Conservation (phyloP, 2,888 invertebrate genomes). For the Netelia melanura region DNA sequence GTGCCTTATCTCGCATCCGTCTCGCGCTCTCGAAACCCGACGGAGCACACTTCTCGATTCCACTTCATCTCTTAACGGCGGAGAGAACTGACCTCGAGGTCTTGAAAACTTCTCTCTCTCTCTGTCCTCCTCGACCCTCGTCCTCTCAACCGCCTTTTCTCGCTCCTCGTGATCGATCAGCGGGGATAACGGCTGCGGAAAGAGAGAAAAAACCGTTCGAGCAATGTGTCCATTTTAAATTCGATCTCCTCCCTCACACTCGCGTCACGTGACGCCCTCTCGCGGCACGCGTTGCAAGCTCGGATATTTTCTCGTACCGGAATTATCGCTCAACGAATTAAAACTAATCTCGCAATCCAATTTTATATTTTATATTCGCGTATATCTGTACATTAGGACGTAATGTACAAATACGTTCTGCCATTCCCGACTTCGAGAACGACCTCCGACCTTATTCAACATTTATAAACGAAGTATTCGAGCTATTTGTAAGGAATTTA, state of each 20-base stretch:
- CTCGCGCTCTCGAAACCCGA: conserved; percentile 39
- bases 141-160: conserved; percentile 13
- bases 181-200: conserved; percentile 50
- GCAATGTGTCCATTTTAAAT: conserved; percentile 61
- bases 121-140: conserved; percentile 54
- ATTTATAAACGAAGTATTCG: neutral
- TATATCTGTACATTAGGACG: neutral
- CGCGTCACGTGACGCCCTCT: conserved; percentile 50
- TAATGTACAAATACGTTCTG: neutral
- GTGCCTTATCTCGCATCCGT: conserved; percentile 63
- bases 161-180: conserved; percentile 61
- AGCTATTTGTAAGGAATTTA: conserved; percentile 5
- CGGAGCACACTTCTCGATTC: conserved; percentile 58
- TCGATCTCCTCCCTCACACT: conserved; percentile 23
- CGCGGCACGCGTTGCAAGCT: conserved; percentile 29
- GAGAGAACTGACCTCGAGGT: conserved; percentile 67
- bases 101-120: conserved; percentile 56
- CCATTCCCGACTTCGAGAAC: neutral
- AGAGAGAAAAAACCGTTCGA: conserved; percentile 57
- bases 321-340: conserved; percentile 44
- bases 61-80: conserved; percentile 59
- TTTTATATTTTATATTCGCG: neutral
- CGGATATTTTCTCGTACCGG: neutral
- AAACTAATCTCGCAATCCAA: conserved; percentile 25
- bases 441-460: neutral